phyloP scores from a whole-genome alignment of 2,113 vertebrate genomes.

The Cyphomyrus plagiostoma region DNA sequence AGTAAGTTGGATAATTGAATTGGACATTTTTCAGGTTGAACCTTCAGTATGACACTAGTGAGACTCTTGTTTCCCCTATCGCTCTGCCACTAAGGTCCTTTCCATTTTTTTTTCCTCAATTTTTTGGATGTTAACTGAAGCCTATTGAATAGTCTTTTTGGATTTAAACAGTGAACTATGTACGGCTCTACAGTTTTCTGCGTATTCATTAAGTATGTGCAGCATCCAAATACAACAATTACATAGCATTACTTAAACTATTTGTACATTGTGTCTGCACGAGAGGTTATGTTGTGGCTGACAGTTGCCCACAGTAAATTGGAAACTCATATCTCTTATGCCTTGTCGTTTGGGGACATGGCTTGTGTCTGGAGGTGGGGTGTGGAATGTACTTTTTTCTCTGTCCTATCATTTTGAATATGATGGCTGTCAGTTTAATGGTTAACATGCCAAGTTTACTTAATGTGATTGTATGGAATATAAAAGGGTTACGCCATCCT shows the following conservation, averaged over 20 bases:
- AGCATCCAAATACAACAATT: background rate
- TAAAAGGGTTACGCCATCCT: background rate
- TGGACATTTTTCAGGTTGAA: too few relatives aligned
- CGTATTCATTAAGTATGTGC: background rate
- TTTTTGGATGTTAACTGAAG: background rate
- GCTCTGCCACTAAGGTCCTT: background rate
- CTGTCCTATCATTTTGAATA: background rate
- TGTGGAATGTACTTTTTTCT: background rate
- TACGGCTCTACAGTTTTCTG: background rate
- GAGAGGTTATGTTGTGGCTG: background rate
- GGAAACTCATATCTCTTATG: background rate
- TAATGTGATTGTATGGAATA: background rate
- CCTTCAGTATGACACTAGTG: too few relatives aligned
- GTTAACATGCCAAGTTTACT: background rate
- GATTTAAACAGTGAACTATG: background rate
- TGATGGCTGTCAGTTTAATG: background rate
- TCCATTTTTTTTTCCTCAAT: background rate
- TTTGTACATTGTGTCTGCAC: background rate
- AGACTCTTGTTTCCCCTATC: too few relatives aligned
- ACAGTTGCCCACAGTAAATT: background rate
- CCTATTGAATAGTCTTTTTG: background rate
- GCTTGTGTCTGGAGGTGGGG: background rate
- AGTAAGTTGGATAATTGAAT: too few relatives aligned
- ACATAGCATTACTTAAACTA: background rate
- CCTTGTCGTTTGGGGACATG: background rate